Evolutionary conservation across 2,113 vertebrate genomes (phyloP), one percentile per base, ranked within the genome.

Genomic region (Pristiophorus japonicus): DNA sequence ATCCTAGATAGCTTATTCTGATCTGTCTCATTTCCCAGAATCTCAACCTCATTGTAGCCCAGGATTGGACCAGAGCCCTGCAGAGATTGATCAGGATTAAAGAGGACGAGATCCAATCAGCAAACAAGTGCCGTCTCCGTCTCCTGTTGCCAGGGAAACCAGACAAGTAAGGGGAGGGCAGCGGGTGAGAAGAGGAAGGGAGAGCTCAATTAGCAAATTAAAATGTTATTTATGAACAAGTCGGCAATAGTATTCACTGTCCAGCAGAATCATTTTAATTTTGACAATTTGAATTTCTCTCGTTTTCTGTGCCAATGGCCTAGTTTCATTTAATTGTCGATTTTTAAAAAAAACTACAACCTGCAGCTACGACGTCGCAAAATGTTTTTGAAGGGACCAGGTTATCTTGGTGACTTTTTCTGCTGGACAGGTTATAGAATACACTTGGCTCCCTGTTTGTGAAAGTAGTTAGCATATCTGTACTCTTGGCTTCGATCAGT

Each of bases 61-160:
- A 99, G 96, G 99, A 99, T 96, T 99, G 99, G 99, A 99, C 98
- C 97, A 96, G 99, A 97, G 99, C 99, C 10, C 97, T 99, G 96
- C 99, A 99, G 97, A 98, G 98, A 96, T 98, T 99, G 95, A 98
- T 99, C 97, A 97, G 98, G 93, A 98, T 99, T 96, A 99, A 99
- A 97, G 99, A 99, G 95, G 99, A 99, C 93, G 98, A 99, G 96
- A 99, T 99, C 96, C 99, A 99, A 96, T 98, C 98, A 0, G 99
- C 99, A 96, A 99, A 99, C 98, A 99, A 99, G 96, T 99, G 99
- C 96, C 98, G 98, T 65, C 98, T 99, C 75, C 97, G 98, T 45
- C 98, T 99, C 91, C 98, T 99, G 97, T 98, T 99, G 6, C 99
- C 99, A 0, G 98, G 99, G 18, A 98, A 99, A 81, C 98, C 99